Percentiles rank a stretch among this genome's conserved stretches.
phyloP scores from a whole-genome alignment of 1,140 invertebrate genomes.

The Lepidurus couesii region DNA sequence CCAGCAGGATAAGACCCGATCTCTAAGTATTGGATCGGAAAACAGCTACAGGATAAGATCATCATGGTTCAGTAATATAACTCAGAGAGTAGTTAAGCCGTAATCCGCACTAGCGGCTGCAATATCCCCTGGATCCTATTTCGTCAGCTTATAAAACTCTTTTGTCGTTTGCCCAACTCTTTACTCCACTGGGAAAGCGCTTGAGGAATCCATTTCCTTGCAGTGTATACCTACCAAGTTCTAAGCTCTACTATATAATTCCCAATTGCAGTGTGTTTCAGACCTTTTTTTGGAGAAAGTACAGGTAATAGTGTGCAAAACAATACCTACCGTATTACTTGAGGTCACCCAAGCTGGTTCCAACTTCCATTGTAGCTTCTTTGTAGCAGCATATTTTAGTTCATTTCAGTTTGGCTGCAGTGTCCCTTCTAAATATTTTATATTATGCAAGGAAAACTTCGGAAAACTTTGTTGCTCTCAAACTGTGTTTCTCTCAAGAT shows the following conservation, averaged over 20 bases:
- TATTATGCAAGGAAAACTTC: no score
- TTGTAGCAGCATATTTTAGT: no score
- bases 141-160: constrained; percentile 3
- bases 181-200: not conserved
- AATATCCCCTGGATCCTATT: not conserved
- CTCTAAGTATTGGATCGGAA: not conserved
- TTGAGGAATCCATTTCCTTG: not conserved
- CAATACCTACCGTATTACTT: no score
- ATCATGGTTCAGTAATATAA: not conserved
- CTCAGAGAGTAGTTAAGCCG: not conserved
- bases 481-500: not conserved
- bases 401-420: no score
- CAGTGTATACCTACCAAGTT: no score
- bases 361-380: no score
- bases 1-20: not conserved
- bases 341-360: no score
- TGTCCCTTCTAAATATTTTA: no score
- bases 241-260: no score
- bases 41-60: not conserved
- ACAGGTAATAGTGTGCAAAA: no score
- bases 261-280: no score
- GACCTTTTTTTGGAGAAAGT: no score
- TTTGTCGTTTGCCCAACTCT: not conserved
- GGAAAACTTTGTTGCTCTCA: not conserved
- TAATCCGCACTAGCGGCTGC: not conserved